Conservation (phyloP, 2,888 invertebrate genomes). For the Cerastis rubricosa region DNA sequence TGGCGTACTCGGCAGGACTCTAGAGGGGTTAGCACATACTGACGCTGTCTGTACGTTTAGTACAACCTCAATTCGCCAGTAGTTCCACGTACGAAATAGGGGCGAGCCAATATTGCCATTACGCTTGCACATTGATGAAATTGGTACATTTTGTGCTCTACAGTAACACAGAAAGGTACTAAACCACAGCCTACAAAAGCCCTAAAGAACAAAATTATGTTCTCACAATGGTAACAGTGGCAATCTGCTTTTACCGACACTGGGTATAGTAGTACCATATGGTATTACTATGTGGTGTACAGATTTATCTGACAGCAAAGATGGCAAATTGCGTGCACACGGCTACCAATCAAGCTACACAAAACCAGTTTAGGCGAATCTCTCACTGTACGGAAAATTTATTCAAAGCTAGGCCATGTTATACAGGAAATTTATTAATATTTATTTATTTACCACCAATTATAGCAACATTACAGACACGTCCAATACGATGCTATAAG, state of each 20-base stretch:
- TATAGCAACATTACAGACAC: too few species aligned
- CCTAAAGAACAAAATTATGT: not conserved
- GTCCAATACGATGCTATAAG: too few species aligned
- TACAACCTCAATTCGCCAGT: not conserved
- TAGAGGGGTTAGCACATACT: too few species aligned
- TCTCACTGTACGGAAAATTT: too few species aligned
- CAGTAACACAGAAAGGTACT: not conserved
- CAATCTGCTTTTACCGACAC: not conserved
- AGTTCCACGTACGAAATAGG: not conserved
- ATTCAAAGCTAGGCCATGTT: too few species aligned
- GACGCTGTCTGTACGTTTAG: too few species aligned
- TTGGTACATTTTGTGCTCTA: not conserved
- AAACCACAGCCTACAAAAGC: not conserved
- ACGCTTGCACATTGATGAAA: not conserved
- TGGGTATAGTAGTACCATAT: not conserved
- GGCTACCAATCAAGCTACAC: too few species aligned
- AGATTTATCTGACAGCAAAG: conserved; percentile 1
- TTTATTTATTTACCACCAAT: too few species aligned
- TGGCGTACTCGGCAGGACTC: too few species aligned
- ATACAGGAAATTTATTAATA: too few species aligned
- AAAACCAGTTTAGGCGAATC: too few species aligned
- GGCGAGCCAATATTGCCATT: not conserved
- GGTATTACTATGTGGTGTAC: not conserved
- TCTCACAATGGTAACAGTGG: conserved; percentile 3
- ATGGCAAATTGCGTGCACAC: not conserved